Conservation (phyloP, 2,888 invertebrate genomes). For the Euplexia lucipara region DNA sequence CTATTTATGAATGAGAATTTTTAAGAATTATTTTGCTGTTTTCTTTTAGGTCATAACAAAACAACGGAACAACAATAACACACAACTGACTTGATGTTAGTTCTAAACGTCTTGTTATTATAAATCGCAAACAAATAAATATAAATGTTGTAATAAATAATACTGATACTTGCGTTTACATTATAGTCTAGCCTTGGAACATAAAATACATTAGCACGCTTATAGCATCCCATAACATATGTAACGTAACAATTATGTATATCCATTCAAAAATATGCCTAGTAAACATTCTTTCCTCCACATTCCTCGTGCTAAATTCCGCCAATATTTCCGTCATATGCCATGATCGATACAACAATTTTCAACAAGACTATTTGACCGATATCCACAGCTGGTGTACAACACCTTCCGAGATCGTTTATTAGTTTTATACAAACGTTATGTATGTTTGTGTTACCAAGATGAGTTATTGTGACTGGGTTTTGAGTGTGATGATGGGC, state of each 20-base stretch:
- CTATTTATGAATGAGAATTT: no score
- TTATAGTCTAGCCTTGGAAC: neutral
- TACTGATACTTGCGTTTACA: neutral
- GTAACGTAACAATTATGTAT: neutral
- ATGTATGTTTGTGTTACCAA: conserved; percentile 42
- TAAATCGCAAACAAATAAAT: no score
- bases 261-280: neutral
- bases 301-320: conserved; percentile 36
- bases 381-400: conserved; percentile 58
- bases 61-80: no score
- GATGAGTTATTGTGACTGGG: conserved; percentile 44
- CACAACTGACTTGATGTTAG: no score
- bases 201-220: neutral
- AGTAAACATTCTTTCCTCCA: neutral
- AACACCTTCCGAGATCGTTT: conserved; percentile 26
- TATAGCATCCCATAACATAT: neutral
- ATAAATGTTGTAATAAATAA: neutral
- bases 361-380: conserved; percentile 58
- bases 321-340: conserved; percentile 33
- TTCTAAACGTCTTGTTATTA: no score
- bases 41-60: no score
- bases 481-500: conserved; percentile 38
- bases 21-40: no score
- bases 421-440: conserved; percentile 43
- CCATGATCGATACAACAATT: conserved; percentile 36